Conservation (phyloP, 2,797 vertebrate genomes). For the Eleutherodactylus coqui region DNA sequence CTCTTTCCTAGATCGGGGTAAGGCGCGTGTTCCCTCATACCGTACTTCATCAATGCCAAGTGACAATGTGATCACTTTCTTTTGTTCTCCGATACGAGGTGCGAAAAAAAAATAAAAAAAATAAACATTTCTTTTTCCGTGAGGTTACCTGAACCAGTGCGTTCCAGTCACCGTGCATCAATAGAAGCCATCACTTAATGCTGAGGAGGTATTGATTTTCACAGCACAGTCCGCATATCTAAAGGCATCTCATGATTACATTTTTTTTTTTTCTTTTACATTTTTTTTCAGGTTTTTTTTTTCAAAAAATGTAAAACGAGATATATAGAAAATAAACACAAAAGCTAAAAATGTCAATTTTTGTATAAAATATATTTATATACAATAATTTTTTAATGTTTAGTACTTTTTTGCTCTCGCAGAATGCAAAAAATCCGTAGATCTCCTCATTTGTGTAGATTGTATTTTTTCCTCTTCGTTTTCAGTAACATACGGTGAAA, state of each 20-base stretch:
- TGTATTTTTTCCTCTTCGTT: no score
- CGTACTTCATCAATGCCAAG: not conserved
- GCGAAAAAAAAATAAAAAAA: not conserved
- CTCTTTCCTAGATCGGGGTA: not conserved
- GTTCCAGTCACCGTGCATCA: not conserved
- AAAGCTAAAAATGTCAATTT: no score
- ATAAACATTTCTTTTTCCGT: not conserved
- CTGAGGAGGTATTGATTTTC: not conserved
- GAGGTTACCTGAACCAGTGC: constrained; percentile 7
- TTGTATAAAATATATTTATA: no score
- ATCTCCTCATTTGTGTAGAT: no score
- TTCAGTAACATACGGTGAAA: no score
- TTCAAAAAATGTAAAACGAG: no score
- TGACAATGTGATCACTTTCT: not conserved
- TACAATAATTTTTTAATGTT: no score
- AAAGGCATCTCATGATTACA: not conserved
- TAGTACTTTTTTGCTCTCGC: no score
- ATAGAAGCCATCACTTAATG: not conserved
- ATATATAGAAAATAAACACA: no score
- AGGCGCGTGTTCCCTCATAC: not conserved
- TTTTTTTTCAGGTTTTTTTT: no score
- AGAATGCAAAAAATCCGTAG: no score
- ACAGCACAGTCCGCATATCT: not conserved
- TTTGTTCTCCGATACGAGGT: constrained; percentile 6
- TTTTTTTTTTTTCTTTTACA: not conserved